These are phyloP conservation scores for Platyscapa corneri DNA, from an alignment of 1,140 invertebrate species.

Conservation along the genomic window DNA sequence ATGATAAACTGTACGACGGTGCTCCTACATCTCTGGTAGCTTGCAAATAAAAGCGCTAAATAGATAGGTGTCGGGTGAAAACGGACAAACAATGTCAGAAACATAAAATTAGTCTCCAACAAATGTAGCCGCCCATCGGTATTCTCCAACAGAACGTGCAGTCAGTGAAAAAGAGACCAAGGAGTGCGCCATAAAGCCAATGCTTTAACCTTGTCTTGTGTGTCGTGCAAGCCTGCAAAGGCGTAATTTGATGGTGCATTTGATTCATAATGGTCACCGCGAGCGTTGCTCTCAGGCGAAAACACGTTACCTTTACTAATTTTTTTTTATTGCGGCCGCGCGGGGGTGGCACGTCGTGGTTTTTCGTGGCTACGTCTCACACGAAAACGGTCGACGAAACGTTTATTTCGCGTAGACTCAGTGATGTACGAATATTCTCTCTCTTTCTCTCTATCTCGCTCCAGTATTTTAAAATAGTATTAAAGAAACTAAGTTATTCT, in stretches of 20 bases:
- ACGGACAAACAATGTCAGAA: not conserved
- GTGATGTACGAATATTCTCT: constrained; percentile 50
- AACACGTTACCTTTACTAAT: constrained; percentile 69
- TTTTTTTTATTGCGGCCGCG: constrained; percentile 59
- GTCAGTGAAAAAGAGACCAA: not conserved
- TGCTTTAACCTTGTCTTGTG: not conserved
- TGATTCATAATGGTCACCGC: constrained; percentile 17
- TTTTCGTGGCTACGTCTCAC: constrained; percentile 46
- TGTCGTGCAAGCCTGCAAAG: constrained; percentile 4
- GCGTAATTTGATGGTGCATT: constrained; percentile 24
- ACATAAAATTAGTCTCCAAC: not conserved
- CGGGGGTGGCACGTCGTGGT: constrained; percentile 67
- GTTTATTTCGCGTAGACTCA: constrained; percentile 58
- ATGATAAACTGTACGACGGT: not conserved
- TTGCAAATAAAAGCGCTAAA: not conserved
- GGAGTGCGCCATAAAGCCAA: not conserved
- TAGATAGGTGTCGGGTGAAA: too few relatives aligned
- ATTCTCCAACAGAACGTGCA: not conserved
- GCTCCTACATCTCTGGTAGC: not conserved
- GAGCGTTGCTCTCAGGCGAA: constrained; percentile 18
- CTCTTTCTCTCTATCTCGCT: constrained; percentile 22
- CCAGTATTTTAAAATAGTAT: not conserved
- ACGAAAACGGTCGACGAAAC: constrained; percentile 63
- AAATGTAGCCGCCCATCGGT: not conserved
- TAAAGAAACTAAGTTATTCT: not conserved